A percentile compares a stretch with the other conserved stretches of the same genome.
Evolutionary conservation across 1,140 invertebrate genomes (phyloP).

Genomic region (Melitaea cinxia): DNA sequence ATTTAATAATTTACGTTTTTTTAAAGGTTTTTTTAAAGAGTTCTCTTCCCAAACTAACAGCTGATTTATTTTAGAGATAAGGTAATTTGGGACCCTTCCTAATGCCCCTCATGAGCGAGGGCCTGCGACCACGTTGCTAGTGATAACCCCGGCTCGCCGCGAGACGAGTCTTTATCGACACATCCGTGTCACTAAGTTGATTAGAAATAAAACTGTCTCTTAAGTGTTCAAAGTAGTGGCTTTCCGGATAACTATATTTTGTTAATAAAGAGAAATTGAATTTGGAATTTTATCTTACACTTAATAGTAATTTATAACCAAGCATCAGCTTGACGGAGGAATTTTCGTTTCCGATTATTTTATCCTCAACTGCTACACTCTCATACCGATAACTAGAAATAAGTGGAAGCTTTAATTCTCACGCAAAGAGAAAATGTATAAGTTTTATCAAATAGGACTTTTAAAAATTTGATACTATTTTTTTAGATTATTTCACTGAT

Average conservation of each 20-base stretch:
- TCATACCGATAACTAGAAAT: too few species aligned
- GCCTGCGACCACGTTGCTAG: background rate
- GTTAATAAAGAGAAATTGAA: background rate
- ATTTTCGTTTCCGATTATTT: too few species aligned
- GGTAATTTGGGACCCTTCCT: slow-evolving; percentile 1
- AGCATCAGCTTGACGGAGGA: too few species aligned
- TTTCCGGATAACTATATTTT: background rate
- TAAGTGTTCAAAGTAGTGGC: background rate
- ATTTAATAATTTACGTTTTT: too few species aligned
- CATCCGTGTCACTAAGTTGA: background rate
- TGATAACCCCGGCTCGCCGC: background rate
- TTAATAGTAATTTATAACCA: background rate
- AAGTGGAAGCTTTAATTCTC: too few species aligned
- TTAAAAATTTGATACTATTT: too few species aligned
- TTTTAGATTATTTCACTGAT: too few species aligned
- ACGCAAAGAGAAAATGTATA: too few species aligned
- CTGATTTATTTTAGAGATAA: slow-evolving; percentile 7
- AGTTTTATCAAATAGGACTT: too few species aligned
- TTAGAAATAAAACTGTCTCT: background rate
- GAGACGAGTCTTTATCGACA: background rate
- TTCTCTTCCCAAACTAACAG: background rate
- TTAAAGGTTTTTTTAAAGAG: background rate
- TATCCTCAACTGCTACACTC: too few species aligned
- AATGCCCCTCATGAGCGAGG: background rate
- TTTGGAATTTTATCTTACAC: background rate